phyloP scores from a whole-genome alignment of 2,113 vertebrate species.

The Prolemur simus region DNA sequence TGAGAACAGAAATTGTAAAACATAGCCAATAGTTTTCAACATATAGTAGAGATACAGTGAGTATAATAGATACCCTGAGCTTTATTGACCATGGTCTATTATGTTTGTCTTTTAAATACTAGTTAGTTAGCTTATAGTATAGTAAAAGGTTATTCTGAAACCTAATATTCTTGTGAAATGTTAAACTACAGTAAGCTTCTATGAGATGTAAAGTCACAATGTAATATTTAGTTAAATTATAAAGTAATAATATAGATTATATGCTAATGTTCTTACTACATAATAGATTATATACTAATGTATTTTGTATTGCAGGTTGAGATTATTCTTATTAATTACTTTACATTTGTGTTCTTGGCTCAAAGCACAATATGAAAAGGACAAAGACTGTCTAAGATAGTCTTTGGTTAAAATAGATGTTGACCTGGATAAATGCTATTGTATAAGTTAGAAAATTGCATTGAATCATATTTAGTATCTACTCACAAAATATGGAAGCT shows the following conservation, averaged over 20 bases:
- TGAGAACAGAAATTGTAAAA: slow-evolving; percentile 45
- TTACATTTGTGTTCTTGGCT: neutral
- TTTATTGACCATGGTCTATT: neutral
- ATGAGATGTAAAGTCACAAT: neutral
- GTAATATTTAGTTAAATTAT: neutral
- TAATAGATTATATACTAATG: neutral
- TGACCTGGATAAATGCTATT: neutral
- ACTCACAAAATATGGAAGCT: neutral
- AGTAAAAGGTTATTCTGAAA: neutral
- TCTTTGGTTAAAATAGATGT: neutral
- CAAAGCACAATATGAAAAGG: neutral
- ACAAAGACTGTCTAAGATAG: neutral
- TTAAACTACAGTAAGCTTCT: neutral
- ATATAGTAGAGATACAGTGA: neutral
- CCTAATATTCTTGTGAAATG: neutral
- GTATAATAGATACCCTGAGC: neutral
- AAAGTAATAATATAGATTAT: neutral
- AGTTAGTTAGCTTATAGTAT: neutral
- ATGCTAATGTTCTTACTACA: neutral
- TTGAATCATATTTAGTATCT: neutral
- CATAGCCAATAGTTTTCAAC: neutral
- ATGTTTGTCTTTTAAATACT: neutral
- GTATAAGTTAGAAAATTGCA: neutral
- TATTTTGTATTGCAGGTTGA: neutral
- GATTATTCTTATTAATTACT: neutral